These are phyloP conservation scores for Acrossocheilus wenchowensis DNA, from an alignment of 2,797 vertebrate species.

Conservation along the genomic window DNA sequence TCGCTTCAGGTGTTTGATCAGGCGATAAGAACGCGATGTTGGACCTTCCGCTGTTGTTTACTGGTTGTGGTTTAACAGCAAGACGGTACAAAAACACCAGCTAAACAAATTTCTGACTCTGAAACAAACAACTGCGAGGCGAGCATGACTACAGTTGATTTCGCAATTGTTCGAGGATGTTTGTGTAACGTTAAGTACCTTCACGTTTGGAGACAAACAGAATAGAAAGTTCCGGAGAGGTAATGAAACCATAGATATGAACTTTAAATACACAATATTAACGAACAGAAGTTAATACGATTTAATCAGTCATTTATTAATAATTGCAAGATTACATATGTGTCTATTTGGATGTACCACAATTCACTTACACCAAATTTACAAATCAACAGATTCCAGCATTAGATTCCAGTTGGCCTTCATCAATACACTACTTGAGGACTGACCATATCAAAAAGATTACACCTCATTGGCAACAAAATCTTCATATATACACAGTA, in stretches of 20 bases:
- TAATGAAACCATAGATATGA: not conserved
- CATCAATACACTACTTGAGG: conserved; percentile 18
- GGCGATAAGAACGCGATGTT: not conserved
- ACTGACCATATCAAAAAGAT: conserved; percentile 11
- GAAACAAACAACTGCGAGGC: not conserved
- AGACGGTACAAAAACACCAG: not conserved
- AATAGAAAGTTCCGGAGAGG: not conserved
- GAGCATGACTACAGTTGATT: not conserved
- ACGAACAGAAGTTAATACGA: not conserved
- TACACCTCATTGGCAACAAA: conserved; percentile 27
- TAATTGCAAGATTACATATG: conserved; percentile 36
- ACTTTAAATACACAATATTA: not conserved
- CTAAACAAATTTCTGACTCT: not conserved
- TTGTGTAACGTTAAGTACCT: not conserved
- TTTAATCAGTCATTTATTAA: conserved; percentile 42
- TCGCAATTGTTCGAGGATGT: not conserved
- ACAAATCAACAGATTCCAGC: conserved; percentile 56
- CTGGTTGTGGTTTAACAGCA: not conserved
- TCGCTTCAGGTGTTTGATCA: conserved; percentile 14
- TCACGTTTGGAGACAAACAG: not conserved
- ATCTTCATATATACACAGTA: conserved; percentile 47
- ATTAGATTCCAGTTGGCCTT: conserved; percentile 42
- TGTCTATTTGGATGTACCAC: conserved; percentile 31
- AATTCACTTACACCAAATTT: conserved; percentile 50
- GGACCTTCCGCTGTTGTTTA: not conserved